Percentiles rank a stretch among this genome's conserved stretches.
Conservation (phyloP, 2,797 vertebrate species). For the Bradypodion pumilum region DNA sequence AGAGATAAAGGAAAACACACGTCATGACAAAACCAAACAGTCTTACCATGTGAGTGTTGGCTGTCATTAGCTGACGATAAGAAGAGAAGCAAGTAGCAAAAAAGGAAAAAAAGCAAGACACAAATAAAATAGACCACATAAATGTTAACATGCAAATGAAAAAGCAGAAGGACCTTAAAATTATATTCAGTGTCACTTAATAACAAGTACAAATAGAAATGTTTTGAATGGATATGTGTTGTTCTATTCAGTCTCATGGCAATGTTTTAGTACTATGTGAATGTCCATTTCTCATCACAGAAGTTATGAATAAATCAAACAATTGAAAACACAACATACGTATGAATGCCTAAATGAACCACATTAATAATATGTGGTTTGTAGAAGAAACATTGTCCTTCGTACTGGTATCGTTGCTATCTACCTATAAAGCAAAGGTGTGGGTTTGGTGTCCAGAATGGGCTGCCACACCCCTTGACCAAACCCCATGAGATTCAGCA, state of each 20-base stretch:
- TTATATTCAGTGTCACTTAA: slow-evolving; percentile 61
- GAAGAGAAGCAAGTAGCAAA: slow-evolving; percentile 86
- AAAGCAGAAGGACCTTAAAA: slow-evolving; percentile 74
- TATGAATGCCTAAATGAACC: slow-evolving; percentile 3
- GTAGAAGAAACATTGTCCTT: background rate
- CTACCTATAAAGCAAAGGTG: too few relatives aligned
- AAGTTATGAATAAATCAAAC: slow-evolving; percentile 4
- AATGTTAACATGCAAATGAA: slow-evolving; percentile 77
- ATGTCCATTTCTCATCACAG: slow-evolving; percentile 2
- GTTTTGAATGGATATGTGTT: slow-evolving; percentile 61
- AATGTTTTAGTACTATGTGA: slow-evolving; percentile 2
- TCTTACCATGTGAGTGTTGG: slow-evolving; percentile 99
- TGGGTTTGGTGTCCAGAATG: too few relatives aligned
- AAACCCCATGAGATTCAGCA: too few relatives aligned
- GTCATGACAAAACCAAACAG: slow-evolving; percentile 81
- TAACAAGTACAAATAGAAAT: slow-evolving; percentile 65
- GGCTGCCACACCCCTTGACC: too few relatives aligned
- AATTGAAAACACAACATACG: slow-evolving; percentile 1
- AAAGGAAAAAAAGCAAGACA: slow-evolving; percentile 85
- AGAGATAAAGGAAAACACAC: slow-evolving; percentile 73
- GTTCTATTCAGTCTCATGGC: slow-evolving; percentile 35
- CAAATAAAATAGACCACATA: slow-evolving; percentile 82
- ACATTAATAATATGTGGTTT: slow-evolving; percentile 3
- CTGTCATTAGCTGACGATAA: slow-evolving; percentile 96
- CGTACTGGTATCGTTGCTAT: background rate